Evolutionary conservation across 2,888 invertebrate species (phyloP).

Genomic region (Drosophila putrida): DNA sequence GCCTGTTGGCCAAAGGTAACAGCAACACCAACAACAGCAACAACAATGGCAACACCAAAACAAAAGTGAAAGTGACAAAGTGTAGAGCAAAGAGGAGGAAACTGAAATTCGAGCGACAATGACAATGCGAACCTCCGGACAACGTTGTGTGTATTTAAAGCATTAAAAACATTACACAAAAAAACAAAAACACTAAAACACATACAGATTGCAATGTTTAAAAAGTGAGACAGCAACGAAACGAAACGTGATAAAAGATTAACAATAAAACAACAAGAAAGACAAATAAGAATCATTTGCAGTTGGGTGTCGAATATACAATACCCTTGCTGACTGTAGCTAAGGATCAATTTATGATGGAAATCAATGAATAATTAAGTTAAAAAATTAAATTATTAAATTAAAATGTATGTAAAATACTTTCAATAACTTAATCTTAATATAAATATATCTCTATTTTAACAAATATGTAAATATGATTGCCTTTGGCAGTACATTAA

Average conservation of each 20-base stretch:
- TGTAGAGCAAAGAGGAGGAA: slow-evolving; percentile 60
- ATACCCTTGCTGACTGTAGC: slow-evolving; percentile 15
- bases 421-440: too few species aligned
- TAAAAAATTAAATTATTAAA: too few species aligned
- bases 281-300: slow-evolving; percentile 1
- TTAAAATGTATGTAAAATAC: too few species aligned
- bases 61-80: slow-evolving; percentile 76
- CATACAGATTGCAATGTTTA: slow-evolving; percentile 51
- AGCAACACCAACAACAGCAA: slow-evolving; percentile 18
- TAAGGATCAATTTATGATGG: not conserved
- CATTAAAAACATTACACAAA: slow-evolving; percentile 65
- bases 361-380: not conserved
- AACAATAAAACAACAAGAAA: slow-evolving; percentile 23
- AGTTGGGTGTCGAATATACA: slow-evolving; percentile 7
- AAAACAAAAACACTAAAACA: slow-evolving; percentile 22
- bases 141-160: slow-evolving; percentile 70
- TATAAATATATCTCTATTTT: too few species aligned
- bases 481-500: not conserved
- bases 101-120: slow-evolving; percentile 70
- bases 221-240: slow-evolving; percentile 43
- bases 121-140: slow-evolving; percentile 68
- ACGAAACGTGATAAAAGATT: slow-evolving; percentile 60
- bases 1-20: slow-evolving; percentile 50
- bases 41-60: slow-evolving; percentile 22
- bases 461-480: too few species aligned